These are phyloP conservation scores for Hiodon alosoides DNA, from an alignment of 2,113 vertebrate species.

Conservation along the genomic window DNA sequence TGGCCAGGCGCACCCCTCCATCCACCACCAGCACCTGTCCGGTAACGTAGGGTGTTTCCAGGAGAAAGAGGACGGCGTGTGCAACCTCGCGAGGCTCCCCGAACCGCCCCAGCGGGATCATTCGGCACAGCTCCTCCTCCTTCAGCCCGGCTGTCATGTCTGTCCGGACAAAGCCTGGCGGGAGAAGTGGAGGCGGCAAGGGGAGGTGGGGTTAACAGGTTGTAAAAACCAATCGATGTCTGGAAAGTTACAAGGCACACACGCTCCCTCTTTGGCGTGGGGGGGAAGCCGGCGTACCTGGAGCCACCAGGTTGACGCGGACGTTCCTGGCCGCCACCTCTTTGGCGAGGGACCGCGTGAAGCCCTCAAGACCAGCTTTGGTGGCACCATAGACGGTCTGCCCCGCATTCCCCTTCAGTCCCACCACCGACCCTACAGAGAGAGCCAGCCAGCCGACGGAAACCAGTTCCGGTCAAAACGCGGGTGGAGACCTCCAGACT, in stretches of 20 bases:
- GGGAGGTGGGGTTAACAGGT: not conserved
- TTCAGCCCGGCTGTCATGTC: slow-evolving; percentile 81
- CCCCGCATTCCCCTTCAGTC: slow-evolving; percentile 80
- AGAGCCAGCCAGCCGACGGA: not conserved
- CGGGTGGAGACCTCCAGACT: not conserved
- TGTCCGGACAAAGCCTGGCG: slow-evolving; percentile 78
- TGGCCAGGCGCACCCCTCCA: slow-evolving; percentile 78
- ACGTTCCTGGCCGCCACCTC: slow-evolving; percentile 81
- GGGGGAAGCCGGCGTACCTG: slow-evolving; percentile 60
- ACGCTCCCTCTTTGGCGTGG: too few species aligned
- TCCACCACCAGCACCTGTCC: slow-evolving; percentile 83
- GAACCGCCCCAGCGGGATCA: slow-evolving; percentile 76
- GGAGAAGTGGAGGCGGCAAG: not conserved
- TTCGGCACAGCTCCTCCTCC: slow-evolving; percentile 59
- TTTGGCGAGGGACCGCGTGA: slow-evolving; percentile 87
- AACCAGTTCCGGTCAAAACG: not conserved
- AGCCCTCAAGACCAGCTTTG: slow-evolving; percentile 84
- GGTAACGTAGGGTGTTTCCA: slow-evolving; percentile 79
- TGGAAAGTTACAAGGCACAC: too few species aligned
- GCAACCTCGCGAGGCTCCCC: slow-evolving; percentile 79
- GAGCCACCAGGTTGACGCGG: slow-evolving; percentile 83
- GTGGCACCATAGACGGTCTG: slow-evolving; percentile 83
- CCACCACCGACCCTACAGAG: slow-evolving; percentile 77
- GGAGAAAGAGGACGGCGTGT: slow-evolving; percentile 74
- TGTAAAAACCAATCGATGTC: too few species aligned